These are phyloP conservation scores for Pegea sp. DNA, from an alignment of 23 tunicate genomes.

Conservation along the genomic window DNA sequence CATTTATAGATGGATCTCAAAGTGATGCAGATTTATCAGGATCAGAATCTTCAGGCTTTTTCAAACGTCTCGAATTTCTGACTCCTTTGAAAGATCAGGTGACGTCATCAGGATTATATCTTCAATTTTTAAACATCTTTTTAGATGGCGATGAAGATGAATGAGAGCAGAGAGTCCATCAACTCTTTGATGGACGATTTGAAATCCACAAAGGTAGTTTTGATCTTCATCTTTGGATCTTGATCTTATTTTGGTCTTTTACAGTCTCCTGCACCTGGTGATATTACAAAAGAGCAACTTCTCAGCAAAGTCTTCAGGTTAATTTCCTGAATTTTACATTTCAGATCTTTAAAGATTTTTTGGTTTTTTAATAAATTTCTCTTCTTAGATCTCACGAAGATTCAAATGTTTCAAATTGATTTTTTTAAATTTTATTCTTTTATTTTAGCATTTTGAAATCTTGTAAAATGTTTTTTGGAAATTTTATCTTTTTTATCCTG, in stretches of 20 bases:
- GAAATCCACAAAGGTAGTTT: not conserved
- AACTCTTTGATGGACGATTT: slow-evolving; percentile 60
- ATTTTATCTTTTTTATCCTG: too few species aligned
- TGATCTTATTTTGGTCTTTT: not conserved
- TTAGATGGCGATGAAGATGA: slow-evolving; percentile 43
- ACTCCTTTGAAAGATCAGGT: slow-evolving; percentile 87
- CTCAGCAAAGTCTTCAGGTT: slow-evolving; percentile 47
- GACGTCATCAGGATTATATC: not conserved
- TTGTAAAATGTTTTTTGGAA: too few species aligned
- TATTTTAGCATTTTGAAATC: too few species aligned
- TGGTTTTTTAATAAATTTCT: too few species aligned
- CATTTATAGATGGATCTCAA: too few species aligned
- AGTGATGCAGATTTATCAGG: too few species aligned
- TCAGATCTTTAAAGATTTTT: too few species aligned
- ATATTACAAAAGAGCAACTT: slow-evolving; percentile 67
- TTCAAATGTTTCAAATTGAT: too few species aligned
- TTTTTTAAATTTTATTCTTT: too few species aligned
- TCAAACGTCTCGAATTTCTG: slow-evolving; percentile 63
- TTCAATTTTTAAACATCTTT: not conserved
- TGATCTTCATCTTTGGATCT: not conserved
- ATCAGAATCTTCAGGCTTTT: slow-evolving; percentile 44
- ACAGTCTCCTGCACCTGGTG: slow-evolving; percentile 3
- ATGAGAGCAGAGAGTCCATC: slow-evolving; percentile 66
- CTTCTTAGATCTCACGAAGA: too few species aligned
- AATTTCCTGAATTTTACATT: too few species aligned